Evolutionary conservation across 2,888 invertebrate genomes (phyloP).

Genomic region (Hoplodrina blanda): DNA sequence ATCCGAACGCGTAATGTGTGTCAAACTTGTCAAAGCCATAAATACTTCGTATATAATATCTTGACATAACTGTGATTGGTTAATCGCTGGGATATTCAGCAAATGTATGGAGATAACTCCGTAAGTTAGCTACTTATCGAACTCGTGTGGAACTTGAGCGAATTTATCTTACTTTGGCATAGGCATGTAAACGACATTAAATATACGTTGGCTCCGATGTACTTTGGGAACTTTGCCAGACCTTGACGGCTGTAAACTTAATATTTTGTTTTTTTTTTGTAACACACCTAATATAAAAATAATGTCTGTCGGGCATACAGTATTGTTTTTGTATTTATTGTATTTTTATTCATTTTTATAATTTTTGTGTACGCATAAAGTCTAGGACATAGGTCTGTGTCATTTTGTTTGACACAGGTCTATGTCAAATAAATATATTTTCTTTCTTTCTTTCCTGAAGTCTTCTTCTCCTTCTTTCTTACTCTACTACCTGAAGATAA

Average conservation of each 20-base stretch:
- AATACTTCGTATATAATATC: slow-evolving; percentile 56
- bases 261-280: slow-evolving; percentile 38
- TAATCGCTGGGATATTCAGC: slow-evolving; percentile 65
- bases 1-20: slow-evolving; percentile 45
- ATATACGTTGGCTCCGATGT: slow-evolving; percentile 54
- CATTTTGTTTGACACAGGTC: no score
- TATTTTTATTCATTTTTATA: no score
- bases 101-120: slow-evolving; percentile 68
- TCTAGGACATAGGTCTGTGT: no score
- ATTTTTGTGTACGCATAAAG: no score
- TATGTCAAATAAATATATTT: no score
- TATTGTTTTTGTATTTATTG: no score
- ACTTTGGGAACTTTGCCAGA: slow-evolving; percentile 50
- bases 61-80: slow-evolving; percentile 61
- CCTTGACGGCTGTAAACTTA: slow-evolving; percentile 44
- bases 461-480: neutral
- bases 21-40: slow-evolving; percentile 59
- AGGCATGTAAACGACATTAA: slow-evolving; percentile 66
- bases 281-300: slow-evolving; percentile 36
- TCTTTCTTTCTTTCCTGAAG: no score
- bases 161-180: slow-evolving; percentile 70
- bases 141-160: slow-evolving; percentile 66
- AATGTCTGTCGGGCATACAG: neutral
- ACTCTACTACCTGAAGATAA: no score
- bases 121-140: slow-evolving; percentile 71